These are phyloP conservation scores for Tetranychus truncatus DNA, from an alignment of 2,888 invertebrate species.

Conservation along the genomic window DNA sequence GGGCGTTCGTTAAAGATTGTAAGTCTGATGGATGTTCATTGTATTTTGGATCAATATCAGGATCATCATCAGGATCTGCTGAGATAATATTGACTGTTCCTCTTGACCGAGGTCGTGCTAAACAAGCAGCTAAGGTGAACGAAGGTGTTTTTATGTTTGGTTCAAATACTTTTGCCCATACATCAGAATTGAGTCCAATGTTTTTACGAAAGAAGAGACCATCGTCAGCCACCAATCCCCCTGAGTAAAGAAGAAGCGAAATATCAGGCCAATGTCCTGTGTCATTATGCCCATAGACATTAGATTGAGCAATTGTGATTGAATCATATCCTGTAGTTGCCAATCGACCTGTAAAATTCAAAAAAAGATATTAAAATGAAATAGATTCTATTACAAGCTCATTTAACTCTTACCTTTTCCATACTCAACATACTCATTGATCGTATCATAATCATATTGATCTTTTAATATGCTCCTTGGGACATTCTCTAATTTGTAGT, in stretches of 20 bases:
- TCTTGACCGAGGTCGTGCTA: neutral
- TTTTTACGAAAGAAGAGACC: neutral
- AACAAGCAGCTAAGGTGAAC: constrained; percentile 1
- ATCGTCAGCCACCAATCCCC: neutral
- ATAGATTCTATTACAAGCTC: neutral
- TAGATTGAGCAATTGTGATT: neutral
- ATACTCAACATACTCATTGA: neutral
- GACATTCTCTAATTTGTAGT: neutral
- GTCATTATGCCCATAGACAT: neutral
- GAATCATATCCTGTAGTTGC: neutral
- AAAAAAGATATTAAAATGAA: neutral
- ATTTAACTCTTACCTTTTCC: constrained; percentile 5
- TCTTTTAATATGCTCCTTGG: neutral
- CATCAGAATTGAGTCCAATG: neutral
- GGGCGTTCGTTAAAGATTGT: constrained; percentile 1
- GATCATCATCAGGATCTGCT: neutral
- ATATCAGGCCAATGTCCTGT: constrained; percentile 8
- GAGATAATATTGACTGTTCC: neutral
- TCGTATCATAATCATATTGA: neutral
- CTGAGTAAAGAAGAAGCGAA: neutral
- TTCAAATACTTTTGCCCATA: neutral
- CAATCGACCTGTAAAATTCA: neutral
- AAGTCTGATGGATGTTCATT: constrained; percentile 2
- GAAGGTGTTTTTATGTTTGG: neutral
- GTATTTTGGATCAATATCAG: neutral